A percentile compares a stretch with the other conserved stretches of the same genome.
Evolutionary conservation across 1,140 invertebrate species (phyloP).

Genomic region (Propsilocerus akamusi): DNA sequence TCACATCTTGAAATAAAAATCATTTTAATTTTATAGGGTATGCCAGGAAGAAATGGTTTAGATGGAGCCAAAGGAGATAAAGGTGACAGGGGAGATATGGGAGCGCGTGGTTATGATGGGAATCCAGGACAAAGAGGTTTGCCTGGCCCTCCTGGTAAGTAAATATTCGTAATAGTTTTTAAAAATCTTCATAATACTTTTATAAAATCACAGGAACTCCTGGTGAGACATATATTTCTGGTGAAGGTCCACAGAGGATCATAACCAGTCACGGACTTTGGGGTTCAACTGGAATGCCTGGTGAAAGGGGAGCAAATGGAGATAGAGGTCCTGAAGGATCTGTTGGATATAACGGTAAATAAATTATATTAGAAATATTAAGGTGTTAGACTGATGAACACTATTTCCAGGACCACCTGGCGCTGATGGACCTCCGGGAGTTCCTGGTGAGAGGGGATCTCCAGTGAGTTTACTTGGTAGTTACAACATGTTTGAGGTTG

Average conservation of each 20-base stretch:
- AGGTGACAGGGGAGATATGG: slow-evolving; percentile 11
- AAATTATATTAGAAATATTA: not conserved
- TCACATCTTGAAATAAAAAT: no score
- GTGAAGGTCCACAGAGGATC: slow-evolving; percentile 7
- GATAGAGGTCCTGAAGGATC: slow-evolving; percentile 9
- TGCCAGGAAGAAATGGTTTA: slow-evolving; percentile 11
- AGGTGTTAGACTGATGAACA: slow-evolving; percentile 12
- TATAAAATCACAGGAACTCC: not conserved
- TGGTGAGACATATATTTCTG: not conserved
- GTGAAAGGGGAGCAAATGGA: slow-evolving; percentile 6
- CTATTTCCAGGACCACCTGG: slow-evolving; percentile 10
- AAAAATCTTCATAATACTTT: slow-evolving; percentile 7
- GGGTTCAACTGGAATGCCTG: slow-evolving; percentile 20
- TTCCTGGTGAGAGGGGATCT: slow-evolving; percentile 8
- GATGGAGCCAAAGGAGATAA: slow-evolving; percentile 17
- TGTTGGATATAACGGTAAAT: no score
- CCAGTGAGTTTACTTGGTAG: no score
- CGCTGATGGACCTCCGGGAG: slow-evolving; percentile 8
- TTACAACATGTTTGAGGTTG: not conserved
- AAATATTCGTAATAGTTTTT: no score
- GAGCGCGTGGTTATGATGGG: slow-evolving; percentile 15
- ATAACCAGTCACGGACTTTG: no score
- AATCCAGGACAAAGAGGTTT: slow-evolving; percentile 17
- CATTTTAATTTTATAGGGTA: not conserved
- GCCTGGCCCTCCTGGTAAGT: slow-evolving; percentile 18